A percentile compares a stretch with the other conserved stretches of the same genome.
phyloP scores from a whole-genome alignment of 2,888 invertebrate species.

The Diplolepis rosae region DNA sequence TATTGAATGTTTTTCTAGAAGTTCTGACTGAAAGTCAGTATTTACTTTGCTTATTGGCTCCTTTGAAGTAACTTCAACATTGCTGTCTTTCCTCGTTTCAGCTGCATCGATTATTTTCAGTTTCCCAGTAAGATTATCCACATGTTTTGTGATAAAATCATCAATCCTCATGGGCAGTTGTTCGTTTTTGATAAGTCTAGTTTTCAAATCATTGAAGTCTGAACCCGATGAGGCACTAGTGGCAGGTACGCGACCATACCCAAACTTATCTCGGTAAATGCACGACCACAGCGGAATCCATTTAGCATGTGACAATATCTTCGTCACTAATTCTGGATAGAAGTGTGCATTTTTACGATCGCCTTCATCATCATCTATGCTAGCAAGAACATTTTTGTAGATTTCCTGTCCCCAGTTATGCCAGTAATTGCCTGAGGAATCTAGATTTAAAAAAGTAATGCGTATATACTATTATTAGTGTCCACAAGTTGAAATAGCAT shows the following conservation, averaged over 20 bases:
- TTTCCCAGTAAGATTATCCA: neutral
- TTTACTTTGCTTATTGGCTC: neutral
- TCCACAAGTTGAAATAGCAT: neutral
- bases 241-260: conserved; percentile 15
- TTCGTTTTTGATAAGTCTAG: neutral
- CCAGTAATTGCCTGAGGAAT: neutral
- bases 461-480: neutral
- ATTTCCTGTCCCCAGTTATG: neutral
- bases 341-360: neutral
- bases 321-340: neutral
- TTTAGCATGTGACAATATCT: neutral
- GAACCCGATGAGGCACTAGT: conserved; percentile 1
- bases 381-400: neutral
- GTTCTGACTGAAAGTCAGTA: neutral
- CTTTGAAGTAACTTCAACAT: neutral
- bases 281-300: conserved; percentile 39
- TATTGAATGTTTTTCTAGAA: neutral
- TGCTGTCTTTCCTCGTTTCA: neutral
- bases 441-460: neutral
- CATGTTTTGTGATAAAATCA: conserved; percentile 1
- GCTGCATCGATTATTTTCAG: conserved; percentile 4
- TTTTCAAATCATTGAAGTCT: conserved; percentile 10
- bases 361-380: neutral
- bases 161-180: conserved; percentile 7
- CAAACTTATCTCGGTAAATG: conserved; percentile 24